Base-by-base conservation (phyloP, 2,797 vertebrate species). In the Protosalanx chinensis region DNA sequence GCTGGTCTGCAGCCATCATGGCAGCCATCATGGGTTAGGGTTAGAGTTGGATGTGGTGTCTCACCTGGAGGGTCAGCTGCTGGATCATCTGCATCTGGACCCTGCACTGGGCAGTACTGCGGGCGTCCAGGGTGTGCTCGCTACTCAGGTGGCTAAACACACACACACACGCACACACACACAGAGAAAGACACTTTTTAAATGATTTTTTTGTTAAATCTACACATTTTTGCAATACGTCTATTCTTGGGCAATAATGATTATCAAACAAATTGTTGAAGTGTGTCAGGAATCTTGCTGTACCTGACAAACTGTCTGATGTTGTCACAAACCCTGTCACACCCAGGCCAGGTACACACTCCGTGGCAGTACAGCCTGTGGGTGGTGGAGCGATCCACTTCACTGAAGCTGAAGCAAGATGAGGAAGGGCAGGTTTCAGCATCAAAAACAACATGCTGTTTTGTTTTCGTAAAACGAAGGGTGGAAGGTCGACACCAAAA, bases 51-150 rank as follows among this genome's bases (percentile, higher is more conserved):
- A 16, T 16, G 18, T 6, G 16, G 5, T 74, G 0, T 0, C 20
- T 4, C 90, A 98, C 96, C 95, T 98, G 96, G 83, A 95, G 94
- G 85, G 97, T 93, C 74, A 98, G 91, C 75, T 97, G 96, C 80
- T 96, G 95, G 72, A 97, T 95, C 86, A 98, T 95, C 82, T 98
- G 96, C 95, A 95, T 96, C 90, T 98, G 96, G 77, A 97, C 96
- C 79, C 96, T 91, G 84, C 96, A 98, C 86, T 98, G 96, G 20
- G 96, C 96, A 6, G 95, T 96, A 78, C 94, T 98, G 72, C 94
- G 91, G 91, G 97, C 96, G 64, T 98, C 95, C 93, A 98, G 88
- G 0, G 92, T 93, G 61, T 98, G 96, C 72, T 97, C 95, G 64
- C 92, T 93, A 88, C 93, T 91, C 83, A 98, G 91, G 91, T 98